Evolutionary conservation across 1,140 invertebrate species (phyloP).

Genomic region (Drosophila sucinea): DNA sequence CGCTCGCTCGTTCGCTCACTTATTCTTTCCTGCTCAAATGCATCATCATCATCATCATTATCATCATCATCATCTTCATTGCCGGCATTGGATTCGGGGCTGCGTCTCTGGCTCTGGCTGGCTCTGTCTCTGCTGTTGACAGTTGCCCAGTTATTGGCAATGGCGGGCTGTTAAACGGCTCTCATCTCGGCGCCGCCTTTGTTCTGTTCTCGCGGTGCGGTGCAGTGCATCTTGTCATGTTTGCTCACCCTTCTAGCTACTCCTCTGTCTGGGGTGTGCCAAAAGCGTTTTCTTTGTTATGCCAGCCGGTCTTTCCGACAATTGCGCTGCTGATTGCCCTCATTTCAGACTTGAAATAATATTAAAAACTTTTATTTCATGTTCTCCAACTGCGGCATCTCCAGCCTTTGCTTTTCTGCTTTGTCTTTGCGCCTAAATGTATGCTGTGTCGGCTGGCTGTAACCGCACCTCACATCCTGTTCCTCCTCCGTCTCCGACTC

Average conservation of each 20-base stretch:
- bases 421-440: conserved; percentile 42
- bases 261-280: conserved; percentile 38
- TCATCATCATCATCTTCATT: not conserved
- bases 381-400: conserved; percentile 34
- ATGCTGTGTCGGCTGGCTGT: conserved; percentile 19
- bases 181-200: conserved; percentile 26
- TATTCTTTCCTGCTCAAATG: conserved; percentile 37
- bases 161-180: conserved; percentile 44
- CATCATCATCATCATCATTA: conserved; percentile 33
- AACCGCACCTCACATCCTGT: not conserved
- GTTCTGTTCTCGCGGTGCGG: conserved; percentile 31
- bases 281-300: conserved; percentile 71
- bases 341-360: conserved; percentile 81
- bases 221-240: conserved; percentile 35
- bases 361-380: conserved; percentile 76
- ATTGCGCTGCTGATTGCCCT: conserved; percentile 79
- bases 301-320: conserved; percentile 75
- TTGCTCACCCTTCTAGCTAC: conserved; percentile 14
- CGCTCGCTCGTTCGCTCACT: not conserved
- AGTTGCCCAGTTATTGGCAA: conserved; percentile 57
- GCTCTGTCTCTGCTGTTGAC: conserved; percentile 15
- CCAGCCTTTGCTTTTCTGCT: conserved; percentile 35
- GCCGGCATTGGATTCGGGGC: not conserved
- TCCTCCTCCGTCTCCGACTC: not conserved
- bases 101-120: not conserved